Base-by-base conservation (phyloP, 2,888 invertebrate genomes). In the Muscina levida region DNA sequence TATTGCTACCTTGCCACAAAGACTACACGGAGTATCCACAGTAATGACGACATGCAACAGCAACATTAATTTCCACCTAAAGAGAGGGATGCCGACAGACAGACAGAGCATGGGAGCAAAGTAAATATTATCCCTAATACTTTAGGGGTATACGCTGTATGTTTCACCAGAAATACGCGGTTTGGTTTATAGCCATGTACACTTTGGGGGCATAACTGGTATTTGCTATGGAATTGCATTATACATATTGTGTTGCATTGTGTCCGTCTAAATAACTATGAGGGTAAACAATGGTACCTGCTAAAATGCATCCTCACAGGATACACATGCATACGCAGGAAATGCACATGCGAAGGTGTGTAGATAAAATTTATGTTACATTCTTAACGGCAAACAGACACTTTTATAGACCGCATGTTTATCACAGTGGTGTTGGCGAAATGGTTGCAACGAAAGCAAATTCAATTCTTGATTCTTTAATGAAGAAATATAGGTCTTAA, bases 301-400 rank as follows among this genome's bases (percentile, higher is more conserved):
- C 70, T 80, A 26, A 65, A 66, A 77, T 15, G 65, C 70, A 70
- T 65, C 79, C 72, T 48, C 76, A 72, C 51, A 68, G 76, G 70
- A 76, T 70, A 72, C 37, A 57, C 11, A 15, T 26, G 13, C 11
- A n/a, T 26, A 26, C 24, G n/a, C 24, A 56, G 59, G 59, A 59
- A 59, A 59, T 59, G 1, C 39, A 59, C 31, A 39, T 31, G 59
- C 39, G 67, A 66, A 77, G 76, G 76, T 46, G 72, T 76, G 68
- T 31, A 68, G 76, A 80, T 77, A 66, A 80, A 77, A 80, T 72
- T 66, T 76, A 68, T 79, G 37, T 68, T 62, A 37, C 48, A 42
- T 62, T 53, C 51, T 67, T 51, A 2, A 31, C 19, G n/a, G n/a
- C n/a, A n/a, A n/a, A n/a, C n/a, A n/a, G n/a, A n/a, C n/a, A n/a